These are phyloP conservation scores for Anastatus disparis DNA, from an alignment of 1,140 invertebrate genomes.

Conservation along the genomic window DNA sequence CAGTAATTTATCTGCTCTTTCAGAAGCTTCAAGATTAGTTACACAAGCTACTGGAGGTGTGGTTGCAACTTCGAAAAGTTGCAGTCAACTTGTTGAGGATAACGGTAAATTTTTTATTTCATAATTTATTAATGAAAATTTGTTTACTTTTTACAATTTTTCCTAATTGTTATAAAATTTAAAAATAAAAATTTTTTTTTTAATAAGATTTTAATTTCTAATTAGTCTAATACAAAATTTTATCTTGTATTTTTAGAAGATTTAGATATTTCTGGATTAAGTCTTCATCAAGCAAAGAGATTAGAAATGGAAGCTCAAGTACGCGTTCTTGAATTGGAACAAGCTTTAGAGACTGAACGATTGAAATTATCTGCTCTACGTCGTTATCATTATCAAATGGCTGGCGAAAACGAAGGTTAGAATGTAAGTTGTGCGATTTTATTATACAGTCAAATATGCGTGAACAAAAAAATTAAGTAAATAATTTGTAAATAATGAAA, in stretches of 20 bases:
- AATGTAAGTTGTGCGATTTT: neutral
- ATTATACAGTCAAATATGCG: neutral
- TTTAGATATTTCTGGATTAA: constrained; percentile 88
- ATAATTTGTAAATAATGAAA: constrained; percentile 34
- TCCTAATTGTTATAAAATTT: constrained; percentile 1
- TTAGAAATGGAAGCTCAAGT: constrained; percentile 97
- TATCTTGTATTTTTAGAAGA: constrained; percentile 74
- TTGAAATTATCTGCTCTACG: constrained; percentile 84
- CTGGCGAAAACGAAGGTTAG: constrained; percentile 68
- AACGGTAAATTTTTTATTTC: constrained; percentile 69
- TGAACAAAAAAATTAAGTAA: neutral
- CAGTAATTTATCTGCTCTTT: constrained; percentile 79
- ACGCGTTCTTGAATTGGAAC: constrained; percentile 91
- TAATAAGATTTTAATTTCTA: constrained; percentile 12
- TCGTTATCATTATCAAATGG: constrained; percentile 92
- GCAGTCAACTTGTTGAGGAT: constrained; percentile 87
- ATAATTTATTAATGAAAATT: neutral
- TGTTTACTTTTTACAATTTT: neutral
- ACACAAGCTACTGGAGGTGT: constrained; percentile 90
- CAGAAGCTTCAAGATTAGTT: constrained; percentile 86
- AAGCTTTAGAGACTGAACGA: constrained; percentile 88
- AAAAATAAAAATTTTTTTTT: constrained; percentile 4
- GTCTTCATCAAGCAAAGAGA: constrained; percentile 92
- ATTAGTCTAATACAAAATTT: constrained; percentile 22
- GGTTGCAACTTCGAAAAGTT: constrained; percentile 91